Conservation (phyloP, 2,888 invertebrate genomes). For the Platycheirus albimanus region DNA sequence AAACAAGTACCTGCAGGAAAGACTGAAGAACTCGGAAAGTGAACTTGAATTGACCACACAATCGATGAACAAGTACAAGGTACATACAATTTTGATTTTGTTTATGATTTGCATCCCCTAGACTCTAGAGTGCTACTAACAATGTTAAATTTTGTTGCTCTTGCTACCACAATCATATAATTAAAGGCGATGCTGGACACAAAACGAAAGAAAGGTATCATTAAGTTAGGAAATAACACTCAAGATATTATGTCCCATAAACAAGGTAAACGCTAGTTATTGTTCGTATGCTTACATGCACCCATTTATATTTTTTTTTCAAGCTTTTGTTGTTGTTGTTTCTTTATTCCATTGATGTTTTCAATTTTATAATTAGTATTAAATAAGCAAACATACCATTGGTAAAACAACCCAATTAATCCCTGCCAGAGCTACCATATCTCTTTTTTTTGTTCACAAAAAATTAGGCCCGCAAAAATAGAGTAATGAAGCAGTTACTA, state of each 20-base stretch:
- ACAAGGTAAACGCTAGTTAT: constrained; percentile 85
- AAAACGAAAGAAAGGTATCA: constrained; percentile 88
- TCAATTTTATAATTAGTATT: no score
- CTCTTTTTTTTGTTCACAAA: no score
- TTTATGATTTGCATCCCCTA: constrained; percentile 24
- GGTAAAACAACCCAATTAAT: no score
- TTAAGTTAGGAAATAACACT: constrained; percentile 87
- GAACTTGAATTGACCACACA: constrained; percentile 90
- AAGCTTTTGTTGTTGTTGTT: neutral
- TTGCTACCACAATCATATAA: constrained; percentile 28
- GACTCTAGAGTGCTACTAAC: constrained; percentile 32
- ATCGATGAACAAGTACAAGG: constrained; percentile 90
- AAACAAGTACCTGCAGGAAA: constrained; percentile 92
- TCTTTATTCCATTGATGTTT: neutral
- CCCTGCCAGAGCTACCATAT: no score
- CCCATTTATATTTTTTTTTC: constrained; percentile 35
- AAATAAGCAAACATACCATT: no score
- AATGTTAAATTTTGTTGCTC: constrained; percentile 51
- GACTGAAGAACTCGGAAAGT: constrained; percentile 89
- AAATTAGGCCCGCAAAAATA: no score
- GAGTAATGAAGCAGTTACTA: no score
- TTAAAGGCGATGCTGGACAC: constrained; percentile 87
- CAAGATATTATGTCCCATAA: constrained; percentile 91
- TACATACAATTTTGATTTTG: constrained; percentile 77
- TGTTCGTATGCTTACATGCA: constrained; percentile 16